Evolutionary conservation across 2,113 vertebrate genomes (phyloP).

Genomic region (Semnornis frantzii): DNA sequence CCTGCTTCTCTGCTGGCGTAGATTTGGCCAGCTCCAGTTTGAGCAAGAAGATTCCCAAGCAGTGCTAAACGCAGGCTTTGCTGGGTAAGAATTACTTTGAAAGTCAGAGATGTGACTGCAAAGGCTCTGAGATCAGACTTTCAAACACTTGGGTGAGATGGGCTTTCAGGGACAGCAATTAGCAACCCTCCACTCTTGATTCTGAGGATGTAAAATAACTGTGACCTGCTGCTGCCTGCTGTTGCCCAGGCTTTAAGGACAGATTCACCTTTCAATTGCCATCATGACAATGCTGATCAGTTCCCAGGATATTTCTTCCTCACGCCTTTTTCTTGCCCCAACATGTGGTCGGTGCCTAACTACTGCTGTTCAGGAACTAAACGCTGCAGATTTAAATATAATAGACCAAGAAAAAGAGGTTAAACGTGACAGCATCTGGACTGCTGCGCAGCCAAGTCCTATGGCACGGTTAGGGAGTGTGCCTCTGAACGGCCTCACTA

Average conservation of each 20-base stretch:
- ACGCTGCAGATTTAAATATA: constrained; percentile 20
- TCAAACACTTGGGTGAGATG: background rate
- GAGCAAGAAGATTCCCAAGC: background rate
- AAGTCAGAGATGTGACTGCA: background rate
- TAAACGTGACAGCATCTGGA: background rate
- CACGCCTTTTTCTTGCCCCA: background rate
- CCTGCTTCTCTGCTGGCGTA: background rate
- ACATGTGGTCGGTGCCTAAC: background rate
- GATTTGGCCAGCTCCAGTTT: background rate
- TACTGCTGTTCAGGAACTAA: background rate
- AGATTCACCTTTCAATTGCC: background rate
- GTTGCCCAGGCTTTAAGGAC: background rate
- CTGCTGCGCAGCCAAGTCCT: background rate
- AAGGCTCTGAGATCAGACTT: background rate
- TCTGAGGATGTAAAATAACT: background rate
- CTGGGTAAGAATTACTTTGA: background rate
- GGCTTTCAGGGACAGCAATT: background rate
- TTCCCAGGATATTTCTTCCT: background rate
- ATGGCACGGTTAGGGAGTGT: background rate
- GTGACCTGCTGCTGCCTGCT: background rate
- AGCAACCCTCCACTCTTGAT: background rate
- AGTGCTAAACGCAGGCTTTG: background rate
- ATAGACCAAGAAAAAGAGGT: background rate
- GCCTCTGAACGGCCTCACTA: background rate
- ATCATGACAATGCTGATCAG: background rate